Evolutionary conservation across 1,140 invertebrate species (phyloP), one percentile per base, ranked within the genome.

Genomic region (Drosophila seguyi): DNA sequence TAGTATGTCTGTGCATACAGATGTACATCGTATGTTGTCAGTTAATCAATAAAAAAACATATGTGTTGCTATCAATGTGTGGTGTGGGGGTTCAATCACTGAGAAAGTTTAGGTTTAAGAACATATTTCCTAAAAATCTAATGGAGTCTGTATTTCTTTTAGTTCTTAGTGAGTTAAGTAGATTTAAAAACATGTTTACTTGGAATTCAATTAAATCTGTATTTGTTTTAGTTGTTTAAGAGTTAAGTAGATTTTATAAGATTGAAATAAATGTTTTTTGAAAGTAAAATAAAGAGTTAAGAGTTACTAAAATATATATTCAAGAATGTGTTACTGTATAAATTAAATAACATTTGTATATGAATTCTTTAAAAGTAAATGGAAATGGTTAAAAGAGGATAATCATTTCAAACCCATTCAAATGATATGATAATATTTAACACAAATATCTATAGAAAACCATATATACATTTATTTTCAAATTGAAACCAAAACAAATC

Each of bases 11-110:
- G 13, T 53, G 22, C 29, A 47, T 39, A 42, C 31, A 36, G 6
- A 34, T 63, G 75, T 67, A 79, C 81, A 63, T 81, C 81, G 79
- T 72, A 67, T 84, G 74, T 85, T 85, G 66, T 71, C 61, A 80
- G 52, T 85, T 68, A 73, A 44, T 75, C 79, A 65, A 56, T 72
- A 71, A 63, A 71, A 63, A 48, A 48, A 48, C 25, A 58, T 57
- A 27, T 47, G 65, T 25, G 52, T 6, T 18, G 27, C 10, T 29
- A 39, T 56, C 48, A 62, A 55, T 29, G 60, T 60, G 11, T 20
- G 20, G 18, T 5, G 18, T 22, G 48, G 13, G 65, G 65, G 36
- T 22, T 36, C n/a, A 6, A 11, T 16, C 38, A 52, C 60, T 29
- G 60, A 3, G 6, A 38, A 56, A 39, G 27, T 57, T 1, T 3